These are phyloP conservation scores for Tethea ocularis DNA, from an alignment of 2,888 invertebrate genomes.

Conservation along the genomic window DNA sequence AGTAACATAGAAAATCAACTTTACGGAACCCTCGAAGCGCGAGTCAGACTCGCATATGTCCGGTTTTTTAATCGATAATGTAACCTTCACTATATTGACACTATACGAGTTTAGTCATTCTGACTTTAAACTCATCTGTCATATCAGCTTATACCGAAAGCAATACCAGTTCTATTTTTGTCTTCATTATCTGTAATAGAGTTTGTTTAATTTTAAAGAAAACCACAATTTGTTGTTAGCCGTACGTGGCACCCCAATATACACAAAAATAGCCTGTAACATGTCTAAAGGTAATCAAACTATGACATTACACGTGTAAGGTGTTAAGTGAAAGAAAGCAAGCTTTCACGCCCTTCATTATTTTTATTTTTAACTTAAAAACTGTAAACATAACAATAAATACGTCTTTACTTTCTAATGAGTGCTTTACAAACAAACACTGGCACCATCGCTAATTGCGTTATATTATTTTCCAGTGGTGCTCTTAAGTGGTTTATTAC, in stretches of 20 bases:
- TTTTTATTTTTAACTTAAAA: slow-evolving; percentile 67
- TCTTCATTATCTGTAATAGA: slow-evolving; percentile 24
- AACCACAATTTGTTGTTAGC: slow-evolving; percentile 32
- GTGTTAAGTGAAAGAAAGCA: slow-evolving; percentile 74
- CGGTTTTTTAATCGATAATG: neutral
- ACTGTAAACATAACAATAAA: slow-evolving; percentile 64
- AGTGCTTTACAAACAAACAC: slow-evolving; percentile 47
- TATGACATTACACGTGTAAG: slow-evolving; percentile 75
- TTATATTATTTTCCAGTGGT: slow-evolving; percentile 7
- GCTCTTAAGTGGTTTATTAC: slow-evolving; percentile 11
- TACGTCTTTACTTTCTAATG: slow-evolving; percentile 59
- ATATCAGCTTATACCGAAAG: slow-evolving; percentile 10
- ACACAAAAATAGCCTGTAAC: slow-evolving; percentile 60
- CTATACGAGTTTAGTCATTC: neutral
- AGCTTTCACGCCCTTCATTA: slow-evolving; percentile 61
- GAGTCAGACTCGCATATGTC: too few relatives aligned
- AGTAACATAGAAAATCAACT: too few relatives aligned
- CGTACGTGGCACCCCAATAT: slow-evolving; percentile 46
- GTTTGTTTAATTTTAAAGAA: slow-evolving; percentile 32
- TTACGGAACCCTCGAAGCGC: too few relatives aligned
- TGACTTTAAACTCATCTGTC: neutral
- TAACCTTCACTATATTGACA: neutral
- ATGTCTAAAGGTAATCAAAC: slow-evolving; percentile 66
- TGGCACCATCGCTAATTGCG: slow-evolving; percentile 14
- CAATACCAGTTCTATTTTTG: slow-evolving; percentile 26